Conservation (phyloP, 2,113 vertebrate species). For the Pao palembangensis region DNA sequence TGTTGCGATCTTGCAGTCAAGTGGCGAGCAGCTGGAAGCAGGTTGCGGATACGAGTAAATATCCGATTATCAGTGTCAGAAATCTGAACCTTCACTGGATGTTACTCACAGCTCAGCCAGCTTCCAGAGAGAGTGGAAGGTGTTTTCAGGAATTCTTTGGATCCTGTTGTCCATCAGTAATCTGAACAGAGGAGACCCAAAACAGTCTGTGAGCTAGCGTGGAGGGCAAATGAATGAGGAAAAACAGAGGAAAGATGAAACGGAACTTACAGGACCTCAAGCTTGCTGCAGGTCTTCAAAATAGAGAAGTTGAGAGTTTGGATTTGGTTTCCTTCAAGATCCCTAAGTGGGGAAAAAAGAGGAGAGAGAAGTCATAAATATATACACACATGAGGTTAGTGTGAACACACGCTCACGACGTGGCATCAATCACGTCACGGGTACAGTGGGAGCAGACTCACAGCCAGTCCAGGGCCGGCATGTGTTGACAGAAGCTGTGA, state of each 20-base stretch:
- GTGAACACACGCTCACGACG: too few species aligned
- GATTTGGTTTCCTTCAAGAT: conserved; percentile 78
- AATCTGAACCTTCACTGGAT: neutral
- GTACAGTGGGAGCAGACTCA: conserved; percentile 59
- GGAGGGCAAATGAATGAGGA: neutral
- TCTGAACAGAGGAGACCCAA: conserved; percentile 36
- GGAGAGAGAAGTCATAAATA: neutral
- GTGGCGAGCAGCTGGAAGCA: too few species aligned
- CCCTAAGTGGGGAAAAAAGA: conserved; percentile 49
- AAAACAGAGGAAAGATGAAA: too few species aligned
- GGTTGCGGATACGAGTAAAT: neutral
- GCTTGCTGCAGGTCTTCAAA: conserved; percentile 70
- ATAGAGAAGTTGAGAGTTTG: conserved; percentile 73
- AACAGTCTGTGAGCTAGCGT: neutral
- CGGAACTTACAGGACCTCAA: conserved; percentile 78
- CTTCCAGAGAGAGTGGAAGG: conserved; percentile 77
- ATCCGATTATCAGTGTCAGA: neutral
- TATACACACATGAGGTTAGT: neutral
- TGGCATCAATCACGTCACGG: neutral
- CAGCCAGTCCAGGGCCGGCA: conserved; percentile 76
- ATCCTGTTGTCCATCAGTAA: conserved; percentile 81
- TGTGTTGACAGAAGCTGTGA: conserved; percentile 74
- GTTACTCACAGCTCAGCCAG: conserved; percentile 74
- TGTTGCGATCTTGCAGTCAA: too few species aligned
- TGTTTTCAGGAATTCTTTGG: conserved; percentile 74